phyloP scores from a whole-genome alignment of 2,888 invertebrate genomes.

The Lasioglossum zephyrum region DNA sequence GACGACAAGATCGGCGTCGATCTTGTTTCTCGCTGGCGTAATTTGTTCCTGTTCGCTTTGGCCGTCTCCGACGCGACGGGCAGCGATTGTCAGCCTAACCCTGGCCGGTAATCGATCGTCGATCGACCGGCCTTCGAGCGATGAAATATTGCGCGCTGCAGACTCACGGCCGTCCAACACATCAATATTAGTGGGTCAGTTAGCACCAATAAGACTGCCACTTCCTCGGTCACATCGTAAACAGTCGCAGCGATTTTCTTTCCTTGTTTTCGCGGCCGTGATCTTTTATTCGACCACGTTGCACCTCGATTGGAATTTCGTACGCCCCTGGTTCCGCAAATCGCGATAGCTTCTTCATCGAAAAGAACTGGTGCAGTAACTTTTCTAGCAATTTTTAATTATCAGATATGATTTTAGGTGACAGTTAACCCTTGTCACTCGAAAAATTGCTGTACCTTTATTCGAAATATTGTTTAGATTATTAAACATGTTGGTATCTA shows the following conservation, averaged over 20 bases:
- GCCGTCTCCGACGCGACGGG: constrained; percentile 1
- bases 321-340: background rate
- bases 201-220: constrained; percentile 39
- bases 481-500: too few relatives aligned
- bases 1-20: background rate
- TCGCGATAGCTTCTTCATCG: background rate
- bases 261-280: constrained; percentile 6
- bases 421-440: too few relatives aligned
- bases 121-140: constrained; percentile 67
- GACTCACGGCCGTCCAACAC: constrained; percentile 63
- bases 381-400: background rate
- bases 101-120: constrained; percentile 65
- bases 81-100: constrained; percentile 38
- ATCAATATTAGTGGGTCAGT: constrained; percentile 67
- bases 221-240: constrained; percentile 36
- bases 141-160: constrained; percentile 65
- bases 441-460: too few relatives aligned
- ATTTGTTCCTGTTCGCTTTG: constrained; percentile 19
- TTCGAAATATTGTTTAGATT: too few relatives aligned
- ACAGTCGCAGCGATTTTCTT: constrained; percentile 22
- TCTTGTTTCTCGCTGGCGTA: background rate
- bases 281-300: background rate
- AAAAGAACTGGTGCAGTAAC: background rate
- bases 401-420: too few relatives aligned
- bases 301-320: background rate